Evolutionary conservation across 2,888 invertebrate genomes (phyloP).

Genomic region (Platypus cylindrus): DNA sequence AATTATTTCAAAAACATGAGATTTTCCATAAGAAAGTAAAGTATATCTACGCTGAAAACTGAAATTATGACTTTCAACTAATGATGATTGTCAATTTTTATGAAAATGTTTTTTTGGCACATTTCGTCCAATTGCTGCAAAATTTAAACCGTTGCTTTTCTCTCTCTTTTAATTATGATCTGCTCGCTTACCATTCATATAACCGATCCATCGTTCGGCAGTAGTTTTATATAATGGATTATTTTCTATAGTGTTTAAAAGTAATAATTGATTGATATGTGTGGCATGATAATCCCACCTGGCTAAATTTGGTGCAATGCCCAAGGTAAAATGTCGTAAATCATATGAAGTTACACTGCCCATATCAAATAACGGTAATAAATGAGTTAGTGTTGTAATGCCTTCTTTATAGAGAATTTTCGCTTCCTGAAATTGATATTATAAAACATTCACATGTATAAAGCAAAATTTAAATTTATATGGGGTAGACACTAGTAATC

Average conservation of each 20-base stretch:
- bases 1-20: too few relatives aligned
- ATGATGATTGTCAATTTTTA: too few relatives aligned
- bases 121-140: background rate
- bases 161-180: conserved; percentile 76
- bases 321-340: conserved; percentile 81
- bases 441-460: too few relatives aligned
- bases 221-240: conserved; percentile 72
- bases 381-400: conserved; percentile 71
- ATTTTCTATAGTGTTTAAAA: conserved; percentile 73
- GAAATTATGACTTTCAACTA: too few relatives aligned
- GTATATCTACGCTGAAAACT: too few relatives aligned
- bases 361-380: conserved; percentile 86
- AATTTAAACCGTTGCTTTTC: background rate
- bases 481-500: too few relatives aligned
- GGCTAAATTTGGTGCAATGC: conserved; percentile 85
- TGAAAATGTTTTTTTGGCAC: too few relatives aligned
- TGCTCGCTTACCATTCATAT: conserved; percentile 89
- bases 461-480: too few relatives aligned
- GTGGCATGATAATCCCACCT: conserved; percentile 99
- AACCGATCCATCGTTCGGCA: conserved; percentile 86
- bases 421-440: conserved; percentile 39
- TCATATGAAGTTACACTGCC: conserved; percentile 95
- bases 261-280: conserved; percentile 88
- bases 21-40: too few relatives aligned
- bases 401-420: conserved; percentile 70